Evolutionary conservation across 92 coral and sea anemone genomes (phyloP).

Genomic region (Zoanthus sansibaricus): DNA sequence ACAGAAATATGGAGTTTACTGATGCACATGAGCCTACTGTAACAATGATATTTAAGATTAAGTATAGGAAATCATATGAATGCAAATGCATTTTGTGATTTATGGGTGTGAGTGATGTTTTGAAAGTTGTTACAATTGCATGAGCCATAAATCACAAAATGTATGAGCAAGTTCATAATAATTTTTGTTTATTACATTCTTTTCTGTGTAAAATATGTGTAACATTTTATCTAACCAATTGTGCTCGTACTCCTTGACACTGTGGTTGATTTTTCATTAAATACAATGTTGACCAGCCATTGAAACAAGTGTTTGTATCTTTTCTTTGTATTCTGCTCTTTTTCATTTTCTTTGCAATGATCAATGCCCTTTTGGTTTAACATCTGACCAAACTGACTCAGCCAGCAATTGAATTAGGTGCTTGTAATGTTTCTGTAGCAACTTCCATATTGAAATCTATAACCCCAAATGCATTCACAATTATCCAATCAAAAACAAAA

Average conservation of each 20-base stretch:
- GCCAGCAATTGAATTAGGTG: constrained; percentile 1
- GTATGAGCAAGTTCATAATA: not conserved
- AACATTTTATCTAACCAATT: constrained; percentile 20
- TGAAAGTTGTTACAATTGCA: not conserved
- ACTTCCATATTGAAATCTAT: constrained; percentile 1
- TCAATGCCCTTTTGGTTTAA: not conserved
- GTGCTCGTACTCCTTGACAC: not conserved
- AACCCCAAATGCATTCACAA: not conserved
- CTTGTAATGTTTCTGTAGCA: constrained; percentile 6
- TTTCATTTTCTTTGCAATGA: not conserved
- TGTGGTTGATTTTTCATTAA: constrained; percentile 8
- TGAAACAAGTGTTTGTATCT: not conserved
- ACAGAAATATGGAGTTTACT: constrained; percentile 10
- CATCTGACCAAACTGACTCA: not conserved
- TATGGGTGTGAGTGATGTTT: too few relatives aligned
- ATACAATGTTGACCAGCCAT: constrained; percentile 7
- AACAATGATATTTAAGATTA: constrained; percentile 12
- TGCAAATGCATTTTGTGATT: too few relatives aligned
- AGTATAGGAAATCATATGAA: not conserved
- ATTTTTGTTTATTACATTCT: constrained; percentile 1
- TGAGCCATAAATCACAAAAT: not conserved
- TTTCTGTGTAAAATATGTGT: constrained; percentile 1
- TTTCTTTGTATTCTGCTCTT: constrained; percentile 1
- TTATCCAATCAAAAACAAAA: not conserved
- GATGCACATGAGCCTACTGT: constrained; percentile 3